Evolutionary conservation across 2,888 invertebrate genomes (phyloP), one percentile per base, ranked within the genome.

Genomic region (Pristionchus arcanus): DNA sequence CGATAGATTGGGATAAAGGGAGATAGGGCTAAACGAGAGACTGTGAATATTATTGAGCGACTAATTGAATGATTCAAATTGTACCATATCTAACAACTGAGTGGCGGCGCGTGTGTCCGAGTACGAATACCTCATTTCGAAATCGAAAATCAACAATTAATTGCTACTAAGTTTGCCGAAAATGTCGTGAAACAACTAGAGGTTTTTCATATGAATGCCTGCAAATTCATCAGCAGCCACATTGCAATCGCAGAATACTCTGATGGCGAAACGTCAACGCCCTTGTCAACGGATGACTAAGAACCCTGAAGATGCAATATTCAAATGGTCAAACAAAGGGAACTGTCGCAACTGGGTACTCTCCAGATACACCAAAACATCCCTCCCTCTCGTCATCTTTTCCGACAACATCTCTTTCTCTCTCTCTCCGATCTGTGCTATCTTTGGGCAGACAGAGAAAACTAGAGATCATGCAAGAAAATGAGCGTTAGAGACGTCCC

Each of bases 311-410:
- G 25, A 74, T 37, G 21, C 16, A 34, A 19, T 7, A 81, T 49
- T 53, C 49, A 28, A 49, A 74, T 74, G 37, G 42, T 7, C 74
- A 9, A 9, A 74, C 74, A 74, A 37, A 74, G 74, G 53, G 21
- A n/a, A n/a, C n/a, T n/a, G 42, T 21, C n/a, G 28, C 19, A n/a
- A n/a, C 81, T 28, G 81, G 42, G 42, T 9, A 42, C 42, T 9
- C 42, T 5, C n/a, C 7, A 28, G 28, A 81, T 16, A 81, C 81
- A 81, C 53, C 81, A 81, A 81, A 81, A 81, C 81, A 81, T 21
- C 81, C 81, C n/a, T 53, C 0, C 49, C 81, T 16, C 42, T n/a
- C n/a, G n/a, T n/a, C n/a, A n/a, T n/a, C n/a, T n/a, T n/a, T n/a
- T n/a, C n/a, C n/a, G n/a, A n/a, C n/a, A n/a, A n/a, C n/a, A n/a